phyloP scores from a whole-genome alignment of 2,113 vertebrate species.

The Xiphias gladius region DNA sequence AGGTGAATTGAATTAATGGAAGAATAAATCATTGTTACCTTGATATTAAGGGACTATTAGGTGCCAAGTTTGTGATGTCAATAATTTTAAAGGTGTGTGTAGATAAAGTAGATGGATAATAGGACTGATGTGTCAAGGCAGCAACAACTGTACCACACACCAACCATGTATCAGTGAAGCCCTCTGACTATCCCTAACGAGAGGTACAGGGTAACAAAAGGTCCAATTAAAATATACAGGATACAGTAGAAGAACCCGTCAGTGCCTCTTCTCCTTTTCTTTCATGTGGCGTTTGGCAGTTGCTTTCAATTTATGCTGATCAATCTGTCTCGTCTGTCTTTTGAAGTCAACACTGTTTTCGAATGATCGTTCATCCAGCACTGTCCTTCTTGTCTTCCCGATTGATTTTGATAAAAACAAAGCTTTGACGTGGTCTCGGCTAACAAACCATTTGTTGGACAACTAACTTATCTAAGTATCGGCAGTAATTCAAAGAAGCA shows the following conservation, averaged over 20 bases:
- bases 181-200: background rate
- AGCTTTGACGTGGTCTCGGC: background rate
- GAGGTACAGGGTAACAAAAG: background rate
- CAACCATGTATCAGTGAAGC: background rate
- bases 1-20: background rate
- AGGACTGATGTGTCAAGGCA: background rate
- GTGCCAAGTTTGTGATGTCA: conserved; percentile 11
- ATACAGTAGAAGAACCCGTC: no score
- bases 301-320: conserved; percentile 1
- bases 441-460: background rate
- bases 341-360: background rate
- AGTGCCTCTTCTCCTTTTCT: background rate
- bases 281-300: background rate
- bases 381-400: background rate
- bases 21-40: background rate
- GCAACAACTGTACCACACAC: background rate
- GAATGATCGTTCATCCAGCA: background rate
- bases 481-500: conserved; percentile 3
- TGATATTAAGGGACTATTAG: background rate
- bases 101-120: background rate
- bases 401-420: background rate
- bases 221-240: background rate
- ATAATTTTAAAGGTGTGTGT: background rate
- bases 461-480: background rate
- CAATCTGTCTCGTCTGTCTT: conserved; percentile 6